phyloP scores from a whole-genome alignment of 2,888 invertebrate genomes.

The Ariolimax columbianus region DNA sequence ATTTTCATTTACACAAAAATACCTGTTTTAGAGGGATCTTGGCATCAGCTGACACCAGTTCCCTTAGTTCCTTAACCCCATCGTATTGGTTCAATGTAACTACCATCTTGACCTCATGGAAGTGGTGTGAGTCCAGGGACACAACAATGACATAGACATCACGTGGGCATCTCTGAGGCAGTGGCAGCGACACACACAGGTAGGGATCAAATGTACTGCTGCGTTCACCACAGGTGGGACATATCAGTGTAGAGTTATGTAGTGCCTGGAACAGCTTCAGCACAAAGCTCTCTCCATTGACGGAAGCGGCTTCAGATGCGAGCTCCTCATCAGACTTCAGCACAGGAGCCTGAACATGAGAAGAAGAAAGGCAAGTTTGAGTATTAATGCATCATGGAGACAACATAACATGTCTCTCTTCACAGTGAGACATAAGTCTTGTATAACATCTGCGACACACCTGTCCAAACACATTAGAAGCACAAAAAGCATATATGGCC shows the following conservation, averaged over 20 bases:
- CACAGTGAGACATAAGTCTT: too few species aligned
- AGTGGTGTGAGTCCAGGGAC: conserved; percentile 86
- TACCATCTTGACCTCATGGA: conserved; percentile 84
- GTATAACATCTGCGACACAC: too few species aligned
- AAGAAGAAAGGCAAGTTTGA: background rate
- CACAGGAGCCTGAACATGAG: background rate
- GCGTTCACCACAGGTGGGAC: conserved; percentile 94
- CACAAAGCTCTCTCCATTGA: conserved; percentile 94
- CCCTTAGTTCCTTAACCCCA: conserved; percentile 86
- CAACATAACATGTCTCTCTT: background rate
- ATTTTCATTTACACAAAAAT: too few species aligned
- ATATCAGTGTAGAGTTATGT: conserved; percentile 93
- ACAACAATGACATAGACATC: conserved; percentile 90
- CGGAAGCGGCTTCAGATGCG: conserved; percentile 93
- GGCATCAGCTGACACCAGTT: conserved; percentile 89
- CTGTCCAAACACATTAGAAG: too few species aligned
- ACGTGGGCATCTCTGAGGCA: conserved; percentile 90
- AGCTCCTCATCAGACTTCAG: conserved; percentile 86
- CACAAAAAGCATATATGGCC: too few species aligned
- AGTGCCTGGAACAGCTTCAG: conserved; percentile 97
- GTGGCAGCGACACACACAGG: conserved; percentile 95
- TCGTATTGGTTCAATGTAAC: conserved; percentile 88
- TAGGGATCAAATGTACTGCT: conserved; percentile 98
- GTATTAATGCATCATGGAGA: background rate
- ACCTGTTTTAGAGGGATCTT: conserved; percentile 86